A percentile compares a stretch with the other conserved stretches of the same genome.
phyloP scores from a whole-genome alignment of 2,113 vertebrate species.

The Empidonax traillii region DNA sequence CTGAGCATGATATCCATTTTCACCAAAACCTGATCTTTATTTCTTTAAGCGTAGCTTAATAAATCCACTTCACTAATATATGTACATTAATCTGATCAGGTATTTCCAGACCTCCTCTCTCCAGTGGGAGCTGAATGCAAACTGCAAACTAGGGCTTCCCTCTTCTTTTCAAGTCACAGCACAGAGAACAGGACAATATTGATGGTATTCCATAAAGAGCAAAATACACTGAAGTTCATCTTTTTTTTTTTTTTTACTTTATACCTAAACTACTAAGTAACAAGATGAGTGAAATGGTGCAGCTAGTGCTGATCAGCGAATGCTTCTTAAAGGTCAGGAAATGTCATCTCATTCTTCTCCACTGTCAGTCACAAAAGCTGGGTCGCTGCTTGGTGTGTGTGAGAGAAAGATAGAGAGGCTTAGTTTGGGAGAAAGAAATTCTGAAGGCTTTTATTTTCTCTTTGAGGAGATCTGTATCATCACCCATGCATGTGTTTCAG shows the following conservation, averaged over 20 bases:
- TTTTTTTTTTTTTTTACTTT: neutral
- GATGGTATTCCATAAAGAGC: neutral
- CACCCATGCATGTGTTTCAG: neutral
- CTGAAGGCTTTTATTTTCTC: neutral
- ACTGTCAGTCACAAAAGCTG: neutral
- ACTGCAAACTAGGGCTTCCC: neutral
- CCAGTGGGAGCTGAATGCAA: neutral
- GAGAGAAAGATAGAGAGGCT: neutral
- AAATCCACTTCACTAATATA: neutral
- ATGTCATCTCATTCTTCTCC: neutral
- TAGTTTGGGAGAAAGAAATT: neutral
- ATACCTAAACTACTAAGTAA: neutral
- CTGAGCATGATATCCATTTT: neutral
- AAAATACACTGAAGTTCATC: neutral
- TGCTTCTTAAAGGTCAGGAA: slow-evolving; percentile 5
- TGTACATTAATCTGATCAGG: neutral
- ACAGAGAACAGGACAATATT: neutral
- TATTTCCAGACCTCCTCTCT: neutral
- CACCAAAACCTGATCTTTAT: neutral
- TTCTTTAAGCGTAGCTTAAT: neutral
- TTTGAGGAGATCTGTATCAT: neutral
- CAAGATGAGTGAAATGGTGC: neutral
- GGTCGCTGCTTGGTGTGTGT: rapidly evolving
- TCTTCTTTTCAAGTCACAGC: rapidly evolving
- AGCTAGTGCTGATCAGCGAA: neutral